Percentiles rank a stretch among this genome's conserved stretches.
These are phyloP conservation scores for Pedionomus torquatus DNA, from an alignment of 2,113 vertebrate species.

Conservation along the genomic window DNA sequence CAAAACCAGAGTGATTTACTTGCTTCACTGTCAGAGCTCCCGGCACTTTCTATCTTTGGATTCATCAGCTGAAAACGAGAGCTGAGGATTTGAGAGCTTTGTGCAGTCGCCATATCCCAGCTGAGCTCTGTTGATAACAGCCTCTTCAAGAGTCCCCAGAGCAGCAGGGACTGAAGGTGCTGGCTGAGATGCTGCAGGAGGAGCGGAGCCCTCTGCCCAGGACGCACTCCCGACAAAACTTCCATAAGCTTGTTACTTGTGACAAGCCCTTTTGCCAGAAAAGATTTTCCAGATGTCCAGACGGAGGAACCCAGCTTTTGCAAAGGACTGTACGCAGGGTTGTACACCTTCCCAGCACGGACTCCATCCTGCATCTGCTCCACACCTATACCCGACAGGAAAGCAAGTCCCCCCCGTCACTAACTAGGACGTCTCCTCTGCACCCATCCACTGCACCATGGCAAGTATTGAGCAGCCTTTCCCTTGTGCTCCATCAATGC, in stretches of 20 bases:
- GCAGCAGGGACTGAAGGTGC: not conserved
- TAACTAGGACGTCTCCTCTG: too few relatives aligned
- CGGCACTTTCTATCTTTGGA: not conserved
- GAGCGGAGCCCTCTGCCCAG: not conserved
- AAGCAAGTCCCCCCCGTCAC: not conserved
- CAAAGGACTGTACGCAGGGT: not conserved
- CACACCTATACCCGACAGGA: not conserved
- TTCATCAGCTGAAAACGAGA: not conserved
- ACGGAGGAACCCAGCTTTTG: not conserved
- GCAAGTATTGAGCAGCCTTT: not conserved
- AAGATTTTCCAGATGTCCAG: not conserved
- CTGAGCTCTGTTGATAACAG: not conserved
- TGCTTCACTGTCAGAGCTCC: not conserved
- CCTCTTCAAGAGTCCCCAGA: accelerated
- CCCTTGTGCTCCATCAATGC: not conserved
- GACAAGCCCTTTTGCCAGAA: not conserved
- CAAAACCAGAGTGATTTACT: not conserved
- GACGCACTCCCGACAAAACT: not conserved
- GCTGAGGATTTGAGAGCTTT: not conserved
- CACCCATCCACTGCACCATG: not conserved
- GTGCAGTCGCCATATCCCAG: not conserved
- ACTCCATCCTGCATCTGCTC: not conserved
- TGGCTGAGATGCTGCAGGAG: not conserved
- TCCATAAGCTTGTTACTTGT: not conserved
- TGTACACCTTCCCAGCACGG: not conserved